phyloP scores from a whole-genome alignment of 1,140 invertebrate species.

The Geopemphigus sp. region DNA sequence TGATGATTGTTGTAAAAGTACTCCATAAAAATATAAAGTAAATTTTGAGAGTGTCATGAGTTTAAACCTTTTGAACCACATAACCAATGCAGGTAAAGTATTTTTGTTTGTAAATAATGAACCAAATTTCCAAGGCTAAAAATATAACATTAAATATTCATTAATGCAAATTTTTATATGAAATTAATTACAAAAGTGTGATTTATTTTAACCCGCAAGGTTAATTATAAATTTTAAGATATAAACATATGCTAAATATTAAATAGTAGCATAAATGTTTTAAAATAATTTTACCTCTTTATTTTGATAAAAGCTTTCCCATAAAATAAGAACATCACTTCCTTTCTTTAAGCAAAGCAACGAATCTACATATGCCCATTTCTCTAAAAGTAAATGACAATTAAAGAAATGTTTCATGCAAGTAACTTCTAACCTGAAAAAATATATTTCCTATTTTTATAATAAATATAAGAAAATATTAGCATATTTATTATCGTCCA shows the following conservation, averaged over 20 bases:
- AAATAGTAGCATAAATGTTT: neutral
- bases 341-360: constrained; percentile 14
- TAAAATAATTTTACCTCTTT: constrained; percentile 30
- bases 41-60: constrained; percentile 28
- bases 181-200: neutral
- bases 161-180: neutral
- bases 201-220: too few species aligned
- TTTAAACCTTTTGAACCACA: constrained; percentile 29
- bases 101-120: constrained; percentile 16
- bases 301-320: constrained; percentile 28
- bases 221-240: too few species aligned
- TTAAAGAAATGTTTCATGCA: constrained; percentile 25
- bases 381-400: constrained; percentile 12
- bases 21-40: constrained; percentile 33
- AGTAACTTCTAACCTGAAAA: constrained; percentile 22
- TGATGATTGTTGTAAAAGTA: constrained; percentile 23
- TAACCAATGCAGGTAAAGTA: constrained; percentile 21
- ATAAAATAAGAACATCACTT: neutral
- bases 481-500: too few species aligned
- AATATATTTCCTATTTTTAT: neutral
- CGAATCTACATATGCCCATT: constrained; percentile 23
- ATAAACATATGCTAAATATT: too few species aligned
- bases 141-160: neutral
- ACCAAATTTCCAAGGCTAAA: constrained; percentile 25
- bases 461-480: too few species aligned